Base-by-base conservation (phyloP, 1,140 invertebrate species). In the Drosophila bocqueti region DNA sequence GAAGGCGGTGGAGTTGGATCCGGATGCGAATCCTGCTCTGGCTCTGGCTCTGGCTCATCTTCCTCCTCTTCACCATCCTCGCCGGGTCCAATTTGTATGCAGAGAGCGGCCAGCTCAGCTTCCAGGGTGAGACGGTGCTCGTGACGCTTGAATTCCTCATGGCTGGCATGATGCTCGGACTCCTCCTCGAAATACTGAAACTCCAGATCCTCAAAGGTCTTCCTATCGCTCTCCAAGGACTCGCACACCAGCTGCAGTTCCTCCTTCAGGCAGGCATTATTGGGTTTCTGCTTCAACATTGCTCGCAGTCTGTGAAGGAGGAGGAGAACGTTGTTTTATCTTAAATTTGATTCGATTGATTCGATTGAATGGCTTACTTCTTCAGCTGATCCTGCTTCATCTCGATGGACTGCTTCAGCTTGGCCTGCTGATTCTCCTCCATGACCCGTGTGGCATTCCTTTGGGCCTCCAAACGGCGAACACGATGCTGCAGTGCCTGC, bases 151-250 rank as follows among this genome's bases (percentile, higher is more conserved):
- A 97, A 79, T 83, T 98, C 97, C 93, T 98, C 97, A 58, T 96
- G 94, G 16, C 95, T 95, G n/a, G 96, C 96, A 60, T 96, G 94
- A 94, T 95, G 94, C 91, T 97, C 96, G 1, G 97, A 97, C 92
- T 98, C 97, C 85, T 97, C 97, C 93, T 99, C 98, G 64, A 99
- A 94, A 92, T 98, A 97, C 89, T 97, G 97, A 93, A 99, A 99
- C 93, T 99, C 98, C 18, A 98, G 93, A 93, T 99, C 98, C 93
- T 99, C 98, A 91, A 97, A 98, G 38, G 96, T 95, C 94, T 98
- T 96, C 11, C 94, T 95, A 81, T 97, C 96, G 66, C 95, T 95
- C 64, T 96, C 96, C 18, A 96, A 86, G 3, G 94, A 93, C 66
- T 97, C 96, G 74, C 95, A 95, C 26, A 96, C 80, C 72, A 89